phyloP scores from a whole-genome alignment of 2,888 invertebrate species.

The Drosophila antonietae region DNA sequence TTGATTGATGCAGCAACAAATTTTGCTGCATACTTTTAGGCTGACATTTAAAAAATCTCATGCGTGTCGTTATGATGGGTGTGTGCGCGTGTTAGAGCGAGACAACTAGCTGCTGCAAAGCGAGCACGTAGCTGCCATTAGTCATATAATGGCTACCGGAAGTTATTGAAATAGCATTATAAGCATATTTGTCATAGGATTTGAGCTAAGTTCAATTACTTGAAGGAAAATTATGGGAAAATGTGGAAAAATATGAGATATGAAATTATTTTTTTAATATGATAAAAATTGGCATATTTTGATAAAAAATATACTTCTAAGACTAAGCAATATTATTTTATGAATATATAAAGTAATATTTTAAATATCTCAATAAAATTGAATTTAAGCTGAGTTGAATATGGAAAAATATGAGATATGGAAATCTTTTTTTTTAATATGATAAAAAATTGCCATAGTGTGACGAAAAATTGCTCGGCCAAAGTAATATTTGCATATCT shows the following conservation, averaged over 20 bases:
- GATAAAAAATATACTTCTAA: no score
- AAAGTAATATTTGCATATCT: no score
- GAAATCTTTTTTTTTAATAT: no score
- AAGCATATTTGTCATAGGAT: constrained; percentile 30
- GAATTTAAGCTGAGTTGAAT: no score
- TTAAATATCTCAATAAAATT: no score
- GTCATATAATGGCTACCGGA: constrained; percentile 38
- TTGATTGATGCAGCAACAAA: constrained; percentile 76
- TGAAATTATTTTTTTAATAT: no score
- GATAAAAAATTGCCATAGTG: no score
- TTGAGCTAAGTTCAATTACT: constrained; percentile 20
- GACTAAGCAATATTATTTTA: no score
- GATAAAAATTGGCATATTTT: no score
- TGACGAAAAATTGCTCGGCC: no score
- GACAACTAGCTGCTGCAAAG: constrained; percentile 19
- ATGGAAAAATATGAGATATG: no score
- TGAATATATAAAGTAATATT: no score
- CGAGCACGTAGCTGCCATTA: constrained; percentile 64
- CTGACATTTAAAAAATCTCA: constrained; percentile 36
- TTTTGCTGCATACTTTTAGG: constrained; percentile 72
- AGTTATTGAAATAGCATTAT: constrained; percentile 12
- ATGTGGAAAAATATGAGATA: background rate
- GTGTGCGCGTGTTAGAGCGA: constrained; percentile 21
- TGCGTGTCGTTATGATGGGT: background rate
- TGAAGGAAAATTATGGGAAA: background rate